Percentiles rank a stretch among this genome's conserved stretches.
These are phyloP conservation scores for Noctua fimbriata DNA, from an alignment of 2,888 invertebrate species.

Conservation along the genomic window DNA sequence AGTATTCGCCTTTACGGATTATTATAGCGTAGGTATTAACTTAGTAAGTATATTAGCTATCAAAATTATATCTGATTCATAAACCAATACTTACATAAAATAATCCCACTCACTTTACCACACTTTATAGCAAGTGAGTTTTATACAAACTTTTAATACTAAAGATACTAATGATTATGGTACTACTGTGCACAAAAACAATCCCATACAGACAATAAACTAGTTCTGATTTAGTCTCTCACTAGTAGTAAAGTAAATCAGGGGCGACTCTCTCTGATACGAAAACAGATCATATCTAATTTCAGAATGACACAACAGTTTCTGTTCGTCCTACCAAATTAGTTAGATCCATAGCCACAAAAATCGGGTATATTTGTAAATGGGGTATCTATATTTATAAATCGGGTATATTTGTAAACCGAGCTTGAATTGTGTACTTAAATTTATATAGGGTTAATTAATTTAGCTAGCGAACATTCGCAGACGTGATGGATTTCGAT, in stretches of 20 bases:
- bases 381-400: no score
- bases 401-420: neutral
- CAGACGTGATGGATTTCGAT: neutral
- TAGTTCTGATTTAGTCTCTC: neutral
- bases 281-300: neutral
- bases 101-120: neutral
- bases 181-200: neutral
- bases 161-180: neutral
- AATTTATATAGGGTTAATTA: neutral
- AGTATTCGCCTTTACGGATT: neutral
- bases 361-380: neutral
- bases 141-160: constrained; percentile 23
- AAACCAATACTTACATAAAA: neutral
- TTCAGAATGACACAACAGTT: neutral
- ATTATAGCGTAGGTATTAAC: neutral
- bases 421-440: neutral
- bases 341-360: neutral
- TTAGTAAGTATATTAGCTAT: neutral
- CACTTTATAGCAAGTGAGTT: constrained; percentile 27
- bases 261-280: constrained; percentile 1
- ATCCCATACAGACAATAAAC: constrained; percentile 5
- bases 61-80: neutral
- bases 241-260: neutral
- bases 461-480: neutral
- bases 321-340: neutral